These are phyloP conservation scores for Onthophagus taurus DNA, from an alignment of 1,140 invertebrate genomes.

Conservation along the genomic window DNA sequence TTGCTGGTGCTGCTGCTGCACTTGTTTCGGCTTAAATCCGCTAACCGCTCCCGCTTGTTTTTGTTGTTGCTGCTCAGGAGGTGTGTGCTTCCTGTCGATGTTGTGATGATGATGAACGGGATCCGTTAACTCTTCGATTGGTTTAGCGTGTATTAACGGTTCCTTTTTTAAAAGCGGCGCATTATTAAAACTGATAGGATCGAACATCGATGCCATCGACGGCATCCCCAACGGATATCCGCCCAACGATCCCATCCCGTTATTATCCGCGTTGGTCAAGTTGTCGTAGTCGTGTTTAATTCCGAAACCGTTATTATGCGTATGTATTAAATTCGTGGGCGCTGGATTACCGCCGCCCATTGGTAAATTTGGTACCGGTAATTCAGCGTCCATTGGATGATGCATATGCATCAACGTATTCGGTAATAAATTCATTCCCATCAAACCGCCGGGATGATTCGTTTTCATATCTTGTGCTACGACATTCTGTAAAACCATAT, in stretches of 20 bases:
- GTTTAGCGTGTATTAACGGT: conserved; percentile 45
- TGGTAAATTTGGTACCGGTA: conserved; percentile 26
- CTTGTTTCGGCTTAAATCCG: neutral
- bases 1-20: too few relatives aligned
- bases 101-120: conserved; percentile 10
- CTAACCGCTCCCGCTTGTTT: too few relatives aligned
- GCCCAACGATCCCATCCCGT: conserved; percentile 43
- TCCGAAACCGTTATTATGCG: conserved; percentile 43
- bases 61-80: conserved; percentile 37
- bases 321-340: conserved; percentile 28
- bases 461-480: too few relatives aligned
- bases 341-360: conserved; percentile 32
- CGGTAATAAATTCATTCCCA: conserved; percentile 21
- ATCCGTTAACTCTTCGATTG: conserved; percentile 51
- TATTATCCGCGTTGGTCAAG: conserved; percentile 42
- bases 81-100: conserved; percentile 37
- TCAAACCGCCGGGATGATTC: conserved; percentile 31
- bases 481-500: too few relatives aligned
- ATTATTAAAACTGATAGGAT: conserved; percentile 41
- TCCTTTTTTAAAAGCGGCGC: conserved; percentile 37
- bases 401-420: conserved; percentile 23
- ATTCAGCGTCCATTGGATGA: conserved; percentile 13
- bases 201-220: conserved; percentile 53
- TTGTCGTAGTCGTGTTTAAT: conserved; percentile 40
- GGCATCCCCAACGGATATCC: conserved; percentile 39